Percentiles rank a stretch among this genome's conserved stretches.
Conservation (phyloP, 2,797 vertebrate genomes). For the Mormyrops boulengeri region DNA sequence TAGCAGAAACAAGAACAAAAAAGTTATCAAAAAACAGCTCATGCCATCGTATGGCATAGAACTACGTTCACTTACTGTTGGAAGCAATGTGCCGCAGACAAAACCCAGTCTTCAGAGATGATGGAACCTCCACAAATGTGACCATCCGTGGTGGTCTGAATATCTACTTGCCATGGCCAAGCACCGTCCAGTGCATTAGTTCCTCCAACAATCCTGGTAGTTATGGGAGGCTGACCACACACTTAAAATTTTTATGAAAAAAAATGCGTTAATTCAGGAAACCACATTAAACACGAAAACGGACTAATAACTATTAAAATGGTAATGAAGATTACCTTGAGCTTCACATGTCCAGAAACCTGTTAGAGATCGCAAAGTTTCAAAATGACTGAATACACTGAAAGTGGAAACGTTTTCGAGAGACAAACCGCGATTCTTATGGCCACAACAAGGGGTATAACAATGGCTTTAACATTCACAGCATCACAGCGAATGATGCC, state of each 20-base stretch:
- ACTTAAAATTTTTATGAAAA: conserved; percentile 16
- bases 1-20: not conserved
- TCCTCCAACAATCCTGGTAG: conserved; percentile 64
- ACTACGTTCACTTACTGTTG: conserved; percentile 46
- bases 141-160: conserved; percentile 19
- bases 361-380: not conserved
- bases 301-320: not conserved
- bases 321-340: conserved; percentile 33
- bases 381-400: not conserved
- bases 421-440: not conserved
- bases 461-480: not conserved
- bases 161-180: conserved; percentile 69
- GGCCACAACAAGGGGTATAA: not conserved
- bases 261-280: not conserved
- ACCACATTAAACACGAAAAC: not conserved
- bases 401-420: not conserved
- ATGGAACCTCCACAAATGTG: conserved; percentile 66
- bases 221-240: conserved; percentile 50
- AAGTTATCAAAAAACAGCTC: not conserved
- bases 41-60: not conserved
- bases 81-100: conserved; percentile 69
- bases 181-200: conserved; percentile 38
- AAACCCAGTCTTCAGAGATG: conserved; percentile 55
- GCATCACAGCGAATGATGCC: not conserved
- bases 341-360: conserved; percentile 34